Percentiles rank a stretch among this genome's conserved stretches.
phyloP scores from a whole-genome alignment of 1,140 invertebrate species.

The Drosophila nebulosa region DNA sequence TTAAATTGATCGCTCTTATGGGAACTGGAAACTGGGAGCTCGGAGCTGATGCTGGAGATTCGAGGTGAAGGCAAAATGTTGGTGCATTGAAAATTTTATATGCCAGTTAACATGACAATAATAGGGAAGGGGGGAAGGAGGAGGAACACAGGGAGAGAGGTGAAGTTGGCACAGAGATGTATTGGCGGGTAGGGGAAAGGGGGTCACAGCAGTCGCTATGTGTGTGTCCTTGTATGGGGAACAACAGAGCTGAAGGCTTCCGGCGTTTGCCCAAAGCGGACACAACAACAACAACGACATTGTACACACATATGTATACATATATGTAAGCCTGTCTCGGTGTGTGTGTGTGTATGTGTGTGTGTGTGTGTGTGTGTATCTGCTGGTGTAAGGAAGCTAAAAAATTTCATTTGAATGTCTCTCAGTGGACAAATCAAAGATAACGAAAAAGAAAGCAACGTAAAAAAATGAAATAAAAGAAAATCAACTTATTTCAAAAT shows the following conservation, averaged over 20 bases:
- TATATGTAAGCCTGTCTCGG: no score
- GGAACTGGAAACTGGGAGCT: slow-evolving; percentile 1
- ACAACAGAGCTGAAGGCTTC: slow-evolving; percentile 44
- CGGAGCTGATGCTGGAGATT: neutral
- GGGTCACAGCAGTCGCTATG: slow-evolving; percentile 2
- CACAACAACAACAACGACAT: neutral
- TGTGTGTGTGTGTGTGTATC: slow-evolving; percentile 5
- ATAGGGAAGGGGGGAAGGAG: neutral
- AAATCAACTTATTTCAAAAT: neutral
- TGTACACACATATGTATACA: no score
- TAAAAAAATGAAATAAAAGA: slow-evolving; percentile 25
- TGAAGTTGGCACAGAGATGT: no score
- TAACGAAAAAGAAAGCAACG: slow-evolving; percentile 40
- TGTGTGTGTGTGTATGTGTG: no score
- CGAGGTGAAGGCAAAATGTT: neutral
- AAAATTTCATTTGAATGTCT: slow-evolving; percentile 70
- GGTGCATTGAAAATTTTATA: slow-evolving; percentile 39
- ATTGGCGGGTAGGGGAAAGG: neutral
- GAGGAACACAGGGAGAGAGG: no score
- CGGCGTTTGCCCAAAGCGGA: slow-evolving; percentile 37
- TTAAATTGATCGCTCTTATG: slow-evolving; percentile 61
- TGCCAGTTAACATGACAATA: neutral
- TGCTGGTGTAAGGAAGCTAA: slow-evolving; percentile 12
- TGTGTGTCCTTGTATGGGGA: slow-evolving; percentile 47
- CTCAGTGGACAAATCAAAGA: slow-evolving; percentile 74